Base-by-base conservation (phyloP, 1,140 invertebrate genomes). In the Bradynema listronoti region DNA sequence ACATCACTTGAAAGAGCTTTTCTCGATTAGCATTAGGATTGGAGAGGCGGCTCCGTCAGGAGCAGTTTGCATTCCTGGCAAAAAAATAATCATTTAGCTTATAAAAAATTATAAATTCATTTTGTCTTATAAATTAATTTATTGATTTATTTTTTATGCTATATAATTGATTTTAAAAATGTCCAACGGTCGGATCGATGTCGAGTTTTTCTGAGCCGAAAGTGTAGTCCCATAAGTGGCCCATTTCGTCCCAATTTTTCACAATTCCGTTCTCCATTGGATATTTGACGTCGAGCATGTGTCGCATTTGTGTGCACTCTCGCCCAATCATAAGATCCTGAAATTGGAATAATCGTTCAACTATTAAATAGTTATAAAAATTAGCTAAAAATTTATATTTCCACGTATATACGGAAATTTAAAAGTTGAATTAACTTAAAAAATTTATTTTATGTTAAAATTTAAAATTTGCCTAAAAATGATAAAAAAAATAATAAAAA, bases 1-100 rank as follows among this genome's bases (percentile, higher is more conserved):
- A 98, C 94, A 99, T 99, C 6, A 92, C 87, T 84, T 98, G 90
- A 68, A 97, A 88, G 91, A 99, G 95, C 81, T 93, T 95, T 82
- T 97, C 90, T 58, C 95, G 84, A 81, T 99, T 99, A 79, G 89
- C 91, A 30, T 86, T 87, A 34, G 95, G 95, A 84, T 99, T 99
- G 89, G n/a, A 99, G 91, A 9, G 95, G 94, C n/a, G 95, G 93
- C 79, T 99, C 95, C 3, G 95, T 99, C 14, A 99, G 83, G 58
- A 99, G 81, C 66, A 98, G 89, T 84, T 97, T 96, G 68, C 90
- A 91, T 70, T 96, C 87, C 68, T 75, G 29, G n/a, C n/a, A n/a
- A n/a, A n/a, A n/a, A n/a, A n/a, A n/a, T n/a, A n/a, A n/a, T n/a
- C n/a, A n/a, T n/a, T n/a, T n/a, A n/a, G n/a, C n/a, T n/a, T n/a